Evolutionary conservation across 2,888 invertebrate species (phyloP).

Genomic region (Rhagophthalmus giganteus): DNA sequence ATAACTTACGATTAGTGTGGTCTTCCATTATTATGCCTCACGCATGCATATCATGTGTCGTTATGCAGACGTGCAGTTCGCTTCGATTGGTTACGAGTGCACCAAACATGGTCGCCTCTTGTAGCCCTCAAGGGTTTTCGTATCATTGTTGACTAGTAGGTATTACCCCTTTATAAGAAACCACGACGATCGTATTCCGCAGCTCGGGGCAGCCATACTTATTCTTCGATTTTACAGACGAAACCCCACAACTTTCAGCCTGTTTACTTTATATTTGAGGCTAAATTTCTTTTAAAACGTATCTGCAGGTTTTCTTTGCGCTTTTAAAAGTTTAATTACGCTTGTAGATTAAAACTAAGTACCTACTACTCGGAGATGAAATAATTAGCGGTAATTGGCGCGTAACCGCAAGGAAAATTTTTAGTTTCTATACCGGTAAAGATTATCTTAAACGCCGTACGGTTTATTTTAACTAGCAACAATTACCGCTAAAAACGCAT

Average conservation of each 20-base stretch:
- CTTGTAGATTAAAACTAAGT: no score
- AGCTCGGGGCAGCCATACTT: slow-evolving; percentile 12
- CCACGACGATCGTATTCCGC: slow-evolving; percentile 9
- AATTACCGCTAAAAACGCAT: no score
- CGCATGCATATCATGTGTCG: slow-evolving; percentile 37
- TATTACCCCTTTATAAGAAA: slow-evolving; percentile 15
- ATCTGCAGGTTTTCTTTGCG: background rate
- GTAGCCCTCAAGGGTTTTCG: slow-evolving; percentile 23
- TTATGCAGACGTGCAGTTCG: slow-evolving; percentile 34
- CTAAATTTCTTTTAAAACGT: background rate
- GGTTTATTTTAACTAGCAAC: no score
- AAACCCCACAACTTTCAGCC: slow-evolving; percentile 4
- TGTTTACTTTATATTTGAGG: slow-evolving; percentile 3
- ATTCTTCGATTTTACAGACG: slow-evolving; percentile 6
- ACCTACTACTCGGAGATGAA: no score
- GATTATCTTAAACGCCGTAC: no score
- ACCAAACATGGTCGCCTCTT: slow-evolving; percentile 33
- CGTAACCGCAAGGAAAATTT: no score
- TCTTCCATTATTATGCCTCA: slow-evolving; percentile 24
- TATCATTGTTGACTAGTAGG: slow-evolving; percentile 20
- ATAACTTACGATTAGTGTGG: slow-evolving; percentile 12
- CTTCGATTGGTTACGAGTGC: slow-evolving; percentile 34
- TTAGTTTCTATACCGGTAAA: no score
- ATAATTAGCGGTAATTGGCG: no score
- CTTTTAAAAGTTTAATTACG: background rate